phyloP scores from a whole-genome alignment of 2,113 vertebrate genomes.

The Syngnathus typhle region DNA sequence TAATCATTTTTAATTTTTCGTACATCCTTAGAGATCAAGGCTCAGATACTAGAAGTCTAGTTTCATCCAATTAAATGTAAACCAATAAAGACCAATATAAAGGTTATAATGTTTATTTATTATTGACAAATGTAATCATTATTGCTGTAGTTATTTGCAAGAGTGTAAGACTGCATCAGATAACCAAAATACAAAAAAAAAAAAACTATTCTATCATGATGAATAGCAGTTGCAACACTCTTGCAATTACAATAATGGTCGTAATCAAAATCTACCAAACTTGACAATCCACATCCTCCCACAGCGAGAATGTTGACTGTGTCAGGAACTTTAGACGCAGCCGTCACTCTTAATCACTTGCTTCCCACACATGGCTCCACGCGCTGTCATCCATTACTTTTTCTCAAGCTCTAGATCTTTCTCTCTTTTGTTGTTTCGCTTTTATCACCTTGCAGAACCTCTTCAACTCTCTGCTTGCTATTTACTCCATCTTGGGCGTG shows the following conservation, averaged over 20 bases:
- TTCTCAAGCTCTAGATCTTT: constrained; percentile 18
- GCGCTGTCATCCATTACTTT: constrained; percentile 60
- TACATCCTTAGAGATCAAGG: constrained; percentile 6
- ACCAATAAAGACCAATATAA: background rate
- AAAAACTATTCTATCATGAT: background rate
- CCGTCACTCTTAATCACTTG: constrained; percentile 76
- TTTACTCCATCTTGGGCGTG: constrained; percentile 40
- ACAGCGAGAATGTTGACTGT: constrained; percentile 55
- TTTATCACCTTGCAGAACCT: constrained; percentile 34
- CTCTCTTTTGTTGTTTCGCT: constrained; percentile 12
- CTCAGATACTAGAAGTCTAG: background rate
- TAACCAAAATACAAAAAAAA: background rate
- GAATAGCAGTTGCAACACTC: background rate
- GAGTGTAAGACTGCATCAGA: background rate
- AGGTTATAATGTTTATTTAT: background rate
- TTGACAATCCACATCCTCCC: constrained; percentile 68
- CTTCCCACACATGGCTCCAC: constrained; percentile 66
- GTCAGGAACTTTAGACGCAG: constrained; percentile 74
- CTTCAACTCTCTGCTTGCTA: constrained; percentile 25
- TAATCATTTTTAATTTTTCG: constrained; percentile 10
- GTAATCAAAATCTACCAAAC: constrained; percentile 66
- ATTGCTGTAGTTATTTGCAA: background rate
- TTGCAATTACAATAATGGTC: constrained; percentile 1
- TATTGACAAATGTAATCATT: background rate
- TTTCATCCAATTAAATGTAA: background rate